These are phyloP conservation scores for Trissolcus brochymenae DNA, from an alignment of 2,888 invertebrate genomes.

Conservation along the genomic window DNA sequence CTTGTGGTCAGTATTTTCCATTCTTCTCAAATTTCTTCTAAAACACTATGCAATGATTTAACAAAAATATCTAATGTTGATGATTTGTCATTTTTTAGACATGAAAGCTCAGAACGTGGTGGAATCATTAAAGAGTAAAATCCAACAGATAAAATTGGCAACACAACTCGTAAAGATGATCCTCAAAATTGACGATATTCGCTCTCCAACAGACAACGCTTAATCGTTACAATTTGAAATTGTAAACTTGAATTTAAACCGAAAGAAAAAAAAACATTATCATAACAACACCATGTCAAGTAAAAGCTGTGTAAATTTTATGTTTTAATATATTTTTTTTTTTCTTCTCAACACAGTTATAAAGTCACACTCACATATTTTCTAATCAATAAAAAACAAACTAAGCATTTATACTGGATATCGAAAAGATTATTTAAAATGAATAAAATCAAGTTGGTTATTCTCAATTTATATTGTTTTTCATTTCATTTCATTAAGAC, in stretches of 20 bases:
- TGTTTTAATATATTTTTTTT: too few species aligned
- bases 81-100: conserved; percentile 78
- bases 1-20: conserved; percentile 70
- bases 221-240: conserved; percentile 12
- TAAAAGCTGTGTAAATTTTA: too few species aligned
- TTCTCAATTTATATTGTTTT: neutral
- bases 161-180: conserved; percentile 99
- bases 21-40: too few species aligned
- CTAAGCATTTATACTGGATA: conserved; percentile 16
- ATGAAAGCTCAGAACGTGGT: conserved; percentile 97
- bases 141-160: conserved; percentile 96
- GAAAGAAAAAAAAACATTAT: too few species aligned
- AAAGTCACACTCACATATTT: neutral
- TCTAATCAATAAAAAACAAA: neutral
- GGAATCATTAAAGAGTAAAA: conserved; percentile 97
- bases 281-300: too few species aligned
- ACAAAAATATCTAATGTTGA: neutral
- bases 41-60: neutral
- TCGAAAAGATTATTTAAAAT: conserved; percentile 14
- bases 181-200: conserved; percentile 98
- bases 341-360: neutral
- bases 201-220: conserved; percentile 77
- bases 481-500: neutral
- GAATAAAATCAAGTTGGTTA: conserved; percentile 23
- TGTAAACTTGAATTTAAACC: neutral